Evolutionary conservation across 2,113 vertebrate genomes (phyloP), one percentile per base, ranked within the genome.

Genomic region (Catagonus wagneri): DNA sequence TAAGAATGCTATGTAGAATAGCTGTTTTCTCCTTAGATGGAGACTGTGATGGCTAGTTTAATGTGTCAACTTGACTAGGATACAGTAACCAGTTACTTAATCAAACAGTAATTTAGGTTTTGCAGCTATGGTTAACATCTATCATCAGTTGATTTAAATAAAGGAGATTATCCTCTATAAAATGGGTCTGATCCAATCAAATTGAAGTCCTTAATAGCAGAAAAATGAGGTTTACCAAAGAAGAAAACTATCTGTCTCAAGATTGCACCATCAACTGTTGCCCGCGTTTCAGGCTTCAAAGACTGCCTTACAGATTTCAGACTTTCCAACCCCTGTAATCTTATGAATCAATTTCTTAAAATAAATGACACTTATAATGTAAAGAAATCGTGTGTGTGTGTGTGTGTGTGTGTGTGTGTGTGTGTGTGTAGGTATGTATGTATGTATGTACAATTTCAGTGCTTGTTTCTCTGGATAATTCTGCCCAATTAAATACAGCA

Each of bases 161-260:
- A 88, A 72, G 17, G 19, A 16, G 10, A 44, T 17, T 80, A 9
- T 50, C 9, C 16, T 76, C 17, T 32, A 32, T 36, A 63, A 66
- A 63, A 34, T 50, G 23, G 5, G 34, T 3, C 20, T 81, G n/a
- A 80, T 93, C 3, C 23, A 71, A 29, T 72, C 22, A 6, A 71
- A 2, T 16, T 74, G 34, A 94, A 3, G 15, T 3, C 7, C 22
- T 72, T 65, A 60, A 32, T 50, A 71, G 5, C 23, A 87, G 85
- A 69, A 50, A 61, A 60, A 23, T 22, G 9, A 39, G 17, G 4
- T 52, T 92, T 81, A 7, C 14, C 3, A 39, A 23, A 75, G 22
- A 92, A 81, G n/a, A 68, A 88, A 65, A 68, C 15, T 61, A 68
- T 92, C 69, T 83, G n/a, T 20, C 61, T 89, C 52, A 68, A 65